A percentile compares a stretch with the other conserved stretches of the same genome.
These are phyloP conservation scores for Beris morrisii DNA, from an alignment of 2,888 invertebrate genomes.

Conservation along the genomic window DNA sequence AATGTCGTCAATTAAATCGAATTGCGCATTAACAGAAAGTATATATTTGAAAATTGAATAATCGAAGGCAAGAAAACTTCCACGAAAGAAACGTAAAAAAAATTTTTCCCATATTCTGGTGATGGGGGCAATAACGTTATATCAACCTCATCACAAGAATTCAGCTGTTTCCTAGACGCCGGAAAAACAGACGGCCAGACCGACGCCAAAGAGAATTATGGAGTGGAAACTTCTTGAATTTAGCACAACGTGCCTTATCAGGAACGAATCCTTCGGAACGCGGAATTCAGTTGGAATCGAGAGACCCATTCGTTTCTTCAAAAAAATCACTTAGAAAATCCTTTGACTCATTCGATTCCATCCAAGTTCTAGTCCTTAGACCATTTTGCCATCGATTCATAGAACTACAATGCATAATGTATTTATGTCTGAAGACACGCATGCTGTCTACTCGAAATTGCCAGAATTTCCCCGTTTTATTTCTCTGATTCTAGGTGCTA, in stretches of 20 bases:
- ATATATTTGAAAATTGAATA: no score
- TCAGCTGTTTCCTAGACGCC: conserved; percentile 31
- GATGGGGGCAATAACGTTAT: conserved; percentile 26
- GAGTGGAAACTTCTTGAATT: conserved; percentile 24
- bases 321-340: conserved; percentile 20
- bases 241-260: conserved; percentile 24
- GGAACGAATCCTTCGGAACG: conserved; percentile 18
- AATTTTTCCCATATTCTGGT: background rate
- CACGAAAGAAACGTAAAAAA: background rate
- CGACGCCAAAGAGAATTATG: conserved; percentile 31
- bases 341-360: conserved; percentile 7
- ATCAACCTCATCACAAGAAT: conserved; percentile 26
- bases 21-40: no score
- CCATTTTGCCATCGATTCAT: no score
- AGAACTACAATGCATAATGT: no score
- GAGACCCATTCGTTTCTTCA: conserved; percentile 7
- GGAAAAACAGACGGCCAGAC: conserved; percentile 31
- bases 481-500: no score
- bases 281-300: conserved; percentile 10
- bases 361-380: background rate
- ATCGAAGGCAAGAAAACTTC: no score
- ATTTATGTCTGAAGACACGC: no score
- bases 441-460: no score
- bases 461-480: no score
- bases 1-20: no score